Base-by-base conservation (phyloP, 2,113 vertebrate genomes). In the Corythornis cristatus region DNA sequence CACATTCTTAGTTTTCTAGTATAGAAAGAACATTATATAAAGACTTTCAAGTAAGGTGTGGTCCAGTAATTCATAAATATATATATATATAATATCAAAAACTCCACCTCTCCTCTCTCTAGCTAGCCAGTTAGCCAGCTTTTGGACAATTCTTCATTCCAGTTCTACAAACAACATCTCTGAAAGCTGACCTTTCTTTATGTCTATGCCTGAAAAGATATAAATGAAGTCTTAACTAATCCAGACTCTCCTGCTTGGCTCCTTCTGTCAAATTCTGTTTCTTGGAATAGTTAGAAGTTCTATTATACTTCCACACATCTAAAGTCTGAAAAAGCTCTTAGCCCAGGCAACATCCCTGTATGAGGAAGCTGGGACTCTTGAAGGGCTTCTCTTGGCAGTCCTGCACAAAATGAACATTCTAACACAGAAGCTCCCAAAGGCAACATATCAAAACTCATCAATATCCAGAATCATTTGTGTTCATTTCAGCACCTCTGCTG, bases 261-360 rank as follows among this genome's bases (percentile, higher is more conserved):
- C 86, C 83, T 93, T 93, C 83, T 90, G 91, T 86, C 81, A 94
- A 75, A 93, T 92, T 90, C 50, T 92, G 62, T 93, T 93, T 83
- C 93, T 94, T 93, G 81, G 92, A 89, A 72, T 79, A 91, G 66
- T 89, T 92, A 78, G 89, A 90, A 82, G 79, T 89, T 88, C 84
- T 91, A 90, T 81, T 94, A 90, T 92, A 93, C 40, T 94, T 95
- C 64, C 37, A 85, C 9, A 42, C 66, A 89, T 94, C 90, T 90
- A 62, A 93, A 90, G 87, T 79, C 60, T 84, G 81, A 90, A 93
- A 94, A 76, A 94, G 67, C 86, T 88, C 66, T 94, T 92, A 92
- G 95, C 90, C 92, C 93, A 96, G 89, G 90, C 84, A 96, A 92
- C 84, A 94, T 90, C 89, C 84, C 73, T 90, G 90, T 95, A 94